These are phyloP conservation scores for Agonopterix alstromeriana DNA, from an alignment of 2,888 invertebrate genomes.

Conservation along the genomic window DNA sequence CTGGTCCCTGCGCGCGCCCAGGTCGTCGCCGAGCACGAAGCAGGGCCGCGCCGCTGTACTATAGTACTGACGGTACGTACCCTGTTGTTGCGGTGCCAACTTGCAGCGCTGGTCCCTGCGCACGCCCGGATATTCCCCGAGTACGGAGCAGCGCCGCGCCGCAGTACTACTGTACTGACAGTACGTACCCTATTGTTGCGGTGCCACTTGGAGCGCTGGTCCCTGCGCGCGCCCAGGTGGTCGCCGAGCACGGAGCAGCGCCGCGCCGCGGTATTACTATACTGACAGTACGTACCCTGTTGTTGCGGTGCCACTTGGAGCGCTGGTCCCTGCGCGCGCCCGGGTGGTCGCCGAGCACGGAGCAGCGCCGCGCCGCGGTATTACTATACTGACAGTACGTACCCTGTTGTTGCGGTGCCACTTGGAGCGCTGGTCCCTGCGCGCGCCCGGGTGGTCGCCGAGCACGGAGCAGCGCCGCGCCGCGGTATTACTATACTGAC, in stretches of 20 bases:
- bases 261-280: conserved; percentile 44
- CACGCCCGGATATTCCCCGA: conserved; percentile 81
- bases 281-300: conserved; percentile 79
- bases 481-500: conserved; percentile 24
- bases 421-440: conserved; percentile 77
- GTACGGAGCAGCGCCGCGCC: conserved; percentile 71
- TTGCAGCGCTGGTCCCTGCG: conserved; percentile 74
- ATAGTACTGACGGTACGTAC: conserved; percentile 64
- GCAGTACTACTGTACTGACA: conserved; percentile 58
- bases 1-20: conserved; percentile 65
- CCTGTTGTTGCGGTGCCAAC: conserved; percentile 93
- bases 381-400: conserved; percentile 23
- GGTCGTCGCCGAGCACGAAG: conserved; percentile 80
- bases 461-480: conserved; percentile 71
- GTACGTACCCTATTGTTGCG: conserved; percentile 87
- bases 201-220: conserved; percentile 85
- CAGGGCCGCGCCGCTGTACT: conserved; percentile 72
- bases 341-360: conserved; percentile 81
- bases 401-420: conserved; percentile 94
- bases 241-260: conserved; percentile 78
- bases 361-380: conserved; percentile 67
- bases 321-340: conserved; percentile 59
- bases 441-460: conserved; percentile 81
- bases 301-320: conserved; percentile 92
- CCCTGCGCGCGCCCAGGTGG: conserved; percentile 77